Conservation (phyloP, 2,888 invertebrate genomes). For the Crematogaster levior region DNA sequence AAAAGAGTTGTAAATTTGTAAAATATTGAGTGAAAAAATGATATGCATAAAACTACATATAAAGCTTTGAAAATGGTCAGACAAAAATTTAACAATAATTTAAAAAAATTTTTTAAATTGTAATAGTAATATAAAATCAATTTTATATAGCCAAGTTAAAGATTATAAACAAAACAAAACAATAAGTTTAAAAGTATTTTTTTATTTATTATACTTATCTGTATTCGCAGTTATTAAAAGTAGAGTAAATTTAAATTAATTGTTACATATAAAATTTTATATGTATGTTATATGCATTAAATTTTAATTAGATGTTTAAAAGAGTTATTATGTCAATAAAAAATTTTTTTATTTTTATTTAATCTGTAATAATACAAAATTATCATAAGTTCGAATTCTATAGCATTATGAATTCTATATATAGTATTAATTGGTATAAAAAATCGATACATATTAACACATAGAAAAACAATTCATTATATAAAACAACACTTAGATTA, state of each 20-base stretch:
- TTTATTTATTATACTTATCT: background rate
- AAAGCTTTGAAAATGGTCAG: background rate
- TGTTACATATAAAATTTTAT: constrained; percentile 13
- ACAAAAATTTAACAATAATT: background rate
- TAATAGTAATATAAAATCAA: background rate
- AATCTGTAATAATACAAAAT: background rate
- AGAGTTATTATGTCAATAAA: background rate
- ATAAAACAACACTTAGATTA: background rate
- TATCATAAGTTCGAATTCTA: background rate
- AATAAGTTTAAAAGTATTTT: background rate
- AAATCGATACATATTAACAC: background rate
- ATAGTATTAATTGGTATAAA: background rate
- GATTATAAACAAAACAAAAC: background rate
- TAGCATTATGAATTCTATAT: too few relatives aligned
- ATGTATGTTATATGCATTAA: background rate
- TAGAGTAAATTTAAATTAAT: background rate
- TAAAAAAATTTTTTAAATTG: background rate
- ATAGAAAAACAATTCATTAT: background rate
- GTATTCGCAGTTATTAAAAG: background rate
- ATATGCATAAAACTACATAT: background rate
- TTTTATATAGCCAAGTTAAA: background rate
- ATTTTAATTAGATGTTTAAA: background rate
- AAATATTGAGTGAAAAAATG: background rate
- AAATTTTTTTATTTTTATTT: background rate
- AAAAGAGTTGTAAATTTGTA: background rate